Conservation (phyloP, 2,113 vertebrate species). For the Notothenia rossii region DNA sequence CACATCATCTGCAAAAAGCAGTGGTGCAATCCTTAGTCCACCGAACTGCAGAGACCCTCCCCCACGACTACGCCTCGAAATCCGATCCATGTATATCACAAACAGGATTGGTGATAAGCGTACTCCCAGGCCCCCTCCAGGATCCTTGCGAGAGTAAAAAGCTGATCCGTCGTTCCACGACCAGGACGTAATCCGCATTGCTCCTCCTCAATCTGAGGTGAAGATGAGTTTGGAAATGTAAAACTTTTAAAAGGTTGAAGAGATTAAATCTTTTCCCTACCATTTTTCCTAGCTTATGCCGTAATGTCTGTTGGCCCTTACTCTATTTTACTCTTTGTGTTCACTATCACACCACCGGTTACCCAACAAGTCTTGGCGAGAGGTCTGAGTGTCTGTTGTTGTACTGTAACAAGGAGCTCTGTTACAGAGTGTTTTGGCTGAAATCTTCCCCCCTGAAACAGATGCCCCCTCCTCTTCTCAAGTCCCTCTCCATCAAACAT, state of each 20-base stretch:
- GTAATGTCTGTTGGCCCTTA: conserved; percentile 28
- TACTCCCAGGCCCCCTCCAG: no score
- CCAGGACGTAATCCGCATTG: no score
- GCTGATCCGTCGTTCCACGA: no score
- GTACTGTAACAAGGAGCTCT: conserved; percentile 62
- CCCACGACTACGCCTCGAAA: no score
- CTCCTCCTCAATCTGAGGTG: no score
- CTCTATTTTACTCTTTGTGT: conserved; percentile 56
- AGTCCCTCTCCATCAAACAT: conserved; percentile 9
- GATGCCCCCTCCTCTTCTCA: conserved; percentile 25
- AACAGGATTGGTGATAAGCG: no score
- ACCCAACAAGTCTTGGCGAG: conserved; percentile 73
- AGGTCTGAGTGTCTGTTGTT: conserved; percentile 67
- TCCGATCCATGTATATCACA: no score
- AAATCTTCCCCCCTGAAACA: conserved; percentile 43
- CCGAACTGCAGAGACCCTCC: no score
- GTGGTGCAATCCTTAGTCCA: no score
- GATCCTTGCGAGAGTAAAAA: no score
- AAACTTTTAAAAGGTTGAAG: no score
- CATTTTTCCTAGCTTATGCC: not conserved
- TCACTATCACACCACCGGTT: conserved; percentile 70
- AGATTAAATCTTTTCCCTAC: not conserved
- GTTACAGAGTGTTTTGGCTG: conserved; percentile 57
- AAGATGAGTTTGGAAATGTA: not conserved
- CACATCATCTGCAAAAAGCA: no score